Percentiles rank a stretch among this genome's conserved stretches.
Evolutionary conservation across 2,113 vertebrate species (phyloP).

Genomic region (Scalopus aquaticus): DNA sequence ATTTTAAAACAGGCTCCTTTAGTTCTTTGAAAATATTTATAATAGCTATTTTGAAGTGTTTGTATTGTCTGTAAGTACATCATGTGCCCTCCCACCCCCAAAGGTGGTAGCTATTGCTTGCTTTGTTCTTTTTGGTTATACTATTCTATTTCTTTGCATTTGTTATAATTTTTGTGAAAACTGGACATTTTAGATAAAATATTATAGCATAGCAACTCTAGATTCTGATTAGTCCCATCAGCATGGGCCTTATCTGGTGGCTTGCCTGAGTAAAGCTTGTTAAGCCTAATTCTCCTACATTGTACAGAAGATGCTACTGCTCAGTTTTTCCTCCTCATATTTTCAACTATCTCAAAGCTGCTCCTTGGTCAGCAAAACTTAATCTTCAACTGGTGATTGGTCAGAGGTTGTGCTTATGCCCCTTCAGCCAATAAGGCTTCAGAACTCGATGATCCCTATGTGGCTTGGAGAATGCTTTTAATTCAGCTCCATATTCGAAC

Average conservation of each 20-base stretch:
- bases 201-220: background rate
- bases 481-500: background rate
- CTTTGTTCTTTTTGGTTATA: background rate
- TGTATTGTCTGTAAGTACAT: background rate
- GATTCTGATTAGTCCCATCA: background rate
- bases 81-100: background rate
- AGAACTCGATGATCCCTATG: background rate
- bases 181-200: background rate
- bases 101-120: background rate
- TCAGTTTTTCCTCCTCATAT: background rate
- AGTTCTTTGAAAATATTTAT: constrained; percentile 1
- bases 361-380: background rate
- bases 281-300: background rate
- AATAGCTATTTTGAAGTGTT: constrained; percentile 16
- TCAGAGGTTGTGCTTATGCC: background rate
- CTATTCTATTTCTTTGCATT: background rate
- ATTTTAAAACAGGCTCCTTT: background rate
- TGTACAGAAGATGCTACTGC: background rate
- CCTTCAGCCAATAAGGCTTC: background rate
- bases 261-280: background rate
- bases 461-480: constrained; percentile 6
- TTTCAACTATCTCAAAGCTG: background rate
- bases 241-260: background rate
- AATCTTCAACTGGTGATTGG: background rate
- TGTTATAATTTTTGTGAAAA: background rate